Conservation (phyloP, 2,113 vertebrate genomes). For the Hemiprocne comata region DNA sequence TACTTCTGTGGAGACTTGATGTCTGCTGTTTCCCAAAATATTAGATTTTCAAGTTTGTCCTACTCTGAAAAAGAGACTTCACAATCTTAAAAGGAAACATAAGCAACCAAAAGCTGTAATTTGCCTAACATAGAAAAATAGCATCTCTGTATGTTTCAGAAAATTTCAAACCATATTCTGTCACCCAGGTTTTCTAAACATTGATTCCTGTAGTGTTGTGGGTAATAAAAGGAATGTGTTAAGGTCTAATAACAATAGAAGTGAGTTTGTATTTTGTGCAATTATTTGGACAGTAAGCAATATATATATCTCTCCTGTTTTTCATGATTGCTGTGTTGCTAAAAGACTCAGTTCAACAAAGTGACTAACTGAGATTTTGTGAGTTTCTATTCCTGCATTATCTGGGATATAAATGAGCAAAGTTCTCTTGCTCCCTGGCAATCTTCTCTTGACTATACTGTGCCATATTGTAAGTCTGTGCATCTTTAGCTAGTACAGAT, state of each 20-base stretch:
- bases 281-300: background rate
- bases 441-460: background rate
- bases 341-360: background rate
- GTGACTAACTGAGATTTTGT: background rate
- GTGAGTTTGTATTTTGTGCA: background rate
- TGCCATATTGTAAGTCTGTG: background rate
- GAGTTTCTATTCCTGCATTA: background rate
- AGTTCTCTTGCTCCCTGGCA: background rate
- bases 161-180: background rate
- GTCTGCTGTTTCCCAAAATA: constrained; percentile 45
- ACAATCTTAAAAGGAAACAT: background rate
- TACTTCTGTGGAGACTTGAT: constrained; percentile 39
- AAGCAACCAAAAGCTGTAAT: background rate
- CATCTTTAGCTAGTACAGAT: background rate
- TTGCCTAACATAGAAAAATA: background rate
- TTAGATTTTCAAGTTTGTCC: constrained; percentile 30
- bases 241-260: background rate
- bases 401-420: background rate
- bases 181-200: background rate
- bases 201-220: background rate
- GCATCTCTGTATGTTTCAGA: background rate
- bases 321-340: background rate
- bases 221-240: background rate
- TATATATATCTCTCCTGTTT: background rate
- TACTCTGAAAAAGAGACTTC: background rate